These are phyloP conservation scores for Poeciliopsis paucimaculata DNA, from an alignment of 2,797 vertebrate species.

Conservation along the genomic window DNA sequence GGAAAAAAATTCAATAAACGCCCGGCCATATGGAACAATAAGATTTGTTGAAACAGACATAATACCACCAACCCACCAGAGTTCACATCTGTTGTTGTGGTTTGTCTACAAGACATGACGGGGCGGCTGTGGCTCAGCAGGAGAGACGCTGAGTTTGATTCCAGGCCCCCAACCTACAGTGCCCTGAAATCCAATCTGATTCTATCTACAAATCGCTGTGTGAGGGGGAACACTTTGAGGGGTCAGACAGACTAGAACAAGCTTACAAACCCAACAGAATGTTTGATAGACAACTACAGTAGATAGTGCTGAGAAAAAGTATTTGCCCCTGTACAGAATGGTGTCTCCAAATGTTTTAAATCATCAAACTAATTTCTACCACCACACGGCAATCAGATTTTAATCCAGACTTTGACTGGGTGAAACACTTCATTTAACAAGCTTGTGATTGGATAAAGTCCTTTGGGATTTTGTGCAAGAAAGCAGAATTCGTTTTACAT, in stretches of 20 bases:
- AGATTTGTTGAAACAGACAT: slow-evolving; percentile 24
- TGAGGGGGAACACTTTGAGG: not conserved
- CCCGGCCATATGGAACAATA: slow-evolving; percentile 47
- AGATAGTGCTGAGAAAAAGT: not conserved
- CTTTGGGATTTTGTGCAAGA: no score
- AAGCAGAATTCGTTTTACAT: not conserved
- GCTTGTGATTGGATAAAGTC: no score
- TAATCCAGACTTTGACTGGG: not conserved
- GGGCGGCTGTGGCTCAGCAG: not conserved
- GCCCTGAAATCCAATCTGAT: not conserved
- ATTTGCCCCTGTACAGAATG: not conserved
- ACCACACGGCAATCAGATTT: not conserved
- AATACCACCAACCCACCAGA: not conserved
- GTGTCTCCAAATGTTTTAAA: not conserved
- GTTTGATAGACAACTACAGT: not conserved
- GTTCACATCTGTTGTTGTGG: slow-evolving; percentile 7
- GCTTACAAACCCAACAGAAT: not conserved
- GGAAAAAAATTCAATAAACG: slow-evolving; percentile 39
- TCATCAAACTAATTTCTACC: not conserved
- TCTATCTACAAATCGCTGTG: not conserved
- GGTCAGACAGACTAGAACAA: not conserved
- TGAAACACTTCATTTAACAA: not conserved
- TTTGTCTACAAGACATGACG: not conserved
- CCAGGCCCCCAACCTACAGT: not conserved
- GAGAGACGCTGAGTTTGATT: slow-evolving; percentile 6